Conservation (phyloP, 2,888 invertebrate genomes). For the Aporophyla nigra region DNA sequence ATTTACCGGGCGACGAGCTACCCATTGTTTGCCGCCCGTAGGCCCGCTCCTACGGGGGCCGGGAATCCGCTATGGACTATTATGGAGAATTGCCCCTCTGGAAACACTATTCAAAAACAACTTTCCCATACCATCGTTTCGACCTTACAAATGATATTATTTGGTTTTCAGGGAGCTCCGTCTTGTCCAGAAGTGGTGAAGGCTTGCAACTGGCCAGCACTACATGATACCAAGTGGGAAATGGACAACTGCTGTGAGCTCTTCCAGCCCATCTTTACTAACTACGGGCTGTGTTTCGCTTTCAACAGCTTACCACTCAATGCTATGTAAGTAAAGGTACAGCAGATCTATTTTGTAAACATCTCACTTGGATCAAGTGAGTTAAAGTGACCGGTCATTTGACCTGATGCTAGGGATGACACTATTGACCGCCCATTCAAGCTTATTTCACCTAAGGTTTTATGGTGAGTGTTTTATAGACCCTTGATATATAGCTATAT, state of each 20-base stretch:
- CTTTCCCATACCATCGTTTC: too few species aligned
- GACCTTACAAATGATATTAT: too few species aligned
- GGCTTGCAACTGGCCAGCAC: conserved; percentile 84
- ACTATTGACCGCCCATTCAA: neutral
- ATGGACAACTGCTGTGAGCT: conserved; percentile 83
- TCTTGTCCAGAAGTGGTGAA: conserved; percentile 85
- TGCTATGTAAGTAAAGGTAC: conserved; percentile 80
- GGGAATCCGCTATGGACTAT: too few species aligned
- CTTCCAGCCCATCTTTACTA: conserved; percentile 85
- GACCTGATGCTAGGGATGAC: neutral
- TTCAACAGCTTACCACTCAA: conserved; percentile 87
- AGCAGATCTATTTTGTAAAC: neutral
- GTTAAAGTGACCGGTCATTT: neutral
- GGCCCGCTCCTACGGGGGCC: too few species aligned
- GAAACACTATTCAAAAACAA: neutral
- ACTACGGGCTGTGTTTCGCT: conserved; percentile 86
- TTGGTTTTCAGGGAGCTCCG: conserved; percentile 78
- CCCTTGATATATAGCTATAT: neutral
- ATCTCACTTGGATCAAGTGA: neutral
- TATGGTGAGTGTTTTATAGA: neutral
- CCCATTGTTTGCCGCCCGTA: too few species aligned
- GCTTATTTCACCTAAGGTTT: neutral
- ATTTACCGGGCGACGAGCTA: too few species aligned
- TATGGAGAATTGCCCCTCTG: too few species aligned
- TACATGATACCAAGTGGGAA: conserved; percentile 78